Conservation (phyloP, 2,888 invertebrate genomes). For the Acanthoscelides obtectus region DNA sequence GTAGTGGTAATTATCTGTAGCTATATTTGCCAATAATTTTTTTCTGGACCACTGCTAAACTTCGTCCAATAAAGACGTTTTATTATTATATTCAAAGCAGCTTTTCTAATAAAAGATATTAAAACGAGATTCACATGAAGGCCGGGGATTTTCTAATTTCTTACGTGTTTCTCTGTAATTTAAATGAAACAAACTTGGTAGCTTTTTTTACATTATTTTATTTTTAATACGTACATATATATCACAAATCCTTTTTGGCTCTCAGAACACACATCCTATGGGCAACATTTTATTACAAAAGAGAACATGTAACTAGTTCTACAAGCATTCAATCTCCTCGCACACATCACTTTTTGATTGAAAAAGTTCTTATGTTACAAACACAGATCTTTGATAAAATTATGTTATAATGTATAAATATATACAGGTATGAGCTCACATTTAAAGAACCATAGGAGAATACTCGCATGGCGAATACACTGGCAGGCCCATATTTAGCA, state of each 20-base stretch:
- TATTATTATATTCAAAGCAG: too few species aligned
- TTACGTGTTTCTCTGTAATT: too few species aligned
- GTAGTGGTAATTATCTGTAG: too few species aligned
- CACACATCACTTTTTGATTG: conserved; percentile 42
- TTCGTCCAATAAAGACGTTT: too few species aligned
- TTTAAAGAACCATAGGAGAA: conserved; percentile 31
- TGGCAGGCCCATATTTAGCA: conserved; percentile 22
- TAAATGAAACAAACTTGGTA: conserved; percentile 34
- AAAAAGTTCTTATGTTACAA: conserved; percentile 40
- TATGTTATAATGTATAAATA: conserved; percentile 39
- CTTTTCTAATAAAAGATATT: too few species aligned
- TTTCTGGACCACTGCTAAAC: too few species aligned
- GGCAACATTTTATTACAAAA: conserved; percentile 43
- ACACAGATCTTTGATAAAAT: conserved; percentile 46
- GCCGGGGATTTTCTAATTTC: too few species aligned
- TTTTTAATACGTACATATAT: conserved; percentile 58
- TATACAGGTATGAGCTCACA: conserved; percentile 46
- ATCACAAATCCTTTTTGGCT: conserved; percentile 73
- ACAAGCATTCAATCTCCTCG: conserved; percentile 37
- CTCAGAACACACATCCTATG: conserved; percentile 64
- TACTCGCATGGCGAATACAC: conserved; percentile 30
- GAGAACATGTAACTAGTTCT: conserved; percentile 38
- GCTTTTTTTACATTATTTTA: conserved; percentile 40
- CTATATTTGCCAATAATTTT: too few species aligned
- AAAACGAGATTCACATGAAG: too few species aligned